These are phyloP conservation scores for Maniola hyperantus DNA, from an alignment of 2,888 invertebrate genomes.

Conservation along the genomic window DNA sequence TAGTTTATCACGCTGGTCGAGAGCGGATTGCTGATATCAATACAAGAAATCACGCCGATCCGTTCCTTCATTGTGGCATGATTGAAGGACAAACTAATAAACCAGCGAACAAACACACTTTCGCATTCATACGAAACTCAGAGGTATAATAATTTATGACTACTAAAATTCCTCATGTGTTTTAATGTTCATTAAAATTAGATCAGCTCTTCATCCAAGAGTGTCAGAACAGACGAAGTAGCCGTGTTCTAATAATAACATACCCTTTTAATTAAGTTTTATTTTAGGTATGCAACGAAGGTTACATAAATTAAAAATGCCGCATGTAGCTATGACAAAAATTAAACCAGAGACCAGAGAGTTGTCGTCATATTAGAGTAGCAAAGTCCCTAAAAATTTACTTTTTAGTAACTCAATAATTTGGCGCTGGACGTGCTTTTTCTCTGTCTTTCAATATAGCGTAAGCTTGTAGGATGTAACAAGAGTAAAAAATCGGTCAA, in stretches of 20 bases:
- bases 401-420: neutral
- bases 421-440: neutral
- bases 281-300: neutral
- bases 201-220: neutral
- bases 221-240: neutral
- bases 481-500: too few species aligned
- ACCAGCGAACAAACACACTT: too few species aligned
- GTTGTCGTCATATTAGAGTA: neutral
- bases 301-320: neutral
- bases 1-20: too few species aligned
- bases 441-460: neutral
- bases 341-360: constrained; percentile 26
- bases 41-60: too few species aligned
- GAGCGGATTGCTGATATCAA: too few species aligned
- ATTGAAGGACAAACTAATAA: too few species aligned
- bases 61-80: too few species aligned
- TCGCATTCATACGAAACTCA: too few species aligned
- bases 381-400: neutral
- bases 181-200: neutral
- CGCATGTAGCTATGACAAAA: constrained; percentile 25
- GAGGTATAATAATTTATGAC: too few species aligned
- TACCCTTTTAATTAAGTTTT: neutral
- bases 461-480: too few species aligned
- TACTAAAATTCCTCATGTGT: neutral
- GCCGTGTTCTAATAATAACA: neutral